Conservation (phyloP, 2,113 vertebrate species). For the Erpornis zantholeuca region DNA sequence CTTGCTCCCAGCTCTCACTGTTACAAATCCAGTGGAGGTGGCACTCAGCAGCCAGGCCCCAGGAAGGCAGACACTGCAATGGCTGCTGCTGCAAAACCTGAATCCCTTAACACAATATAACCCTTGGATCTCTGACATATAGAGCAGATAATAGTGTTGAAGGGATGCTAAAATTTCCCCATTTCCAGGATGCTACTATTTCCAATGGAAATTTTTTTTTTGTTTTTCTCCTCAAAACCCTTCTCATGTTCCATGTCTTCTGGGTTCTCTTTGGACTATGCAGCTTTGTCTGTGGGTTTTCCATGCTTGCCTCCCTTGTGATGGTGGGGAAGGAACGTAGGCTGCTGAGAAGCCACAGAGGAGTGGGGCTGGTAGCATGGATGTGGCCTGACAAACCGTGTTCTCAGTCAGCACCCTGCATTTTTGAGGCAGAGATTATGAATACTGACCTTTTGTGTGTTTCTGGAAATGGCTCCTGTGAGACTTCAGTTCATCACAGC, state of each 20-base stretch:
- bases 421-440: background rate
- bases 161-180: background rate
- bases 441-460: background rate
- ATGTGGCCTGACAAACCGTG: background rate
- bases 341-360: background rate
- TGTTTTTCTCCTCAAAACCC: background rate
- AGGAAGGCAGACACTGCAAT: background rate
- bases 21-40: rapidly evolving
- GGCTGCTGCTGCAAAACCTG: background rate
- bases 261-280: rapidly evolving
- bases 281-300: rapidly evolving
- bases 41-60: background rate
- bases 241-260: background rate
- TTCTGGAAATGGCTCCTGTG: background rate
- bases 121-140: background rate
- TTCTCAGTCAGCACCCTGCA: background rate
- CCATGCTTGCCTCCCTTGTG: rapidly evolving
- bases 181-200: background rate
- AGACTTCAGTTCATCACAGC: background rate
- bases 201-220: background rate
- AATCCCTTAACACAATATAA: background rate
- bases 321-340: rapidly evolving
- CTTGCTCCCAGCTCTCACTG: background rate
- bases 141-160: background rate
- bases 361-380: background rate